Conservation (phyloP, 2,797 vertebrate genomes). For the Hipposideros larvatus region DNA sequence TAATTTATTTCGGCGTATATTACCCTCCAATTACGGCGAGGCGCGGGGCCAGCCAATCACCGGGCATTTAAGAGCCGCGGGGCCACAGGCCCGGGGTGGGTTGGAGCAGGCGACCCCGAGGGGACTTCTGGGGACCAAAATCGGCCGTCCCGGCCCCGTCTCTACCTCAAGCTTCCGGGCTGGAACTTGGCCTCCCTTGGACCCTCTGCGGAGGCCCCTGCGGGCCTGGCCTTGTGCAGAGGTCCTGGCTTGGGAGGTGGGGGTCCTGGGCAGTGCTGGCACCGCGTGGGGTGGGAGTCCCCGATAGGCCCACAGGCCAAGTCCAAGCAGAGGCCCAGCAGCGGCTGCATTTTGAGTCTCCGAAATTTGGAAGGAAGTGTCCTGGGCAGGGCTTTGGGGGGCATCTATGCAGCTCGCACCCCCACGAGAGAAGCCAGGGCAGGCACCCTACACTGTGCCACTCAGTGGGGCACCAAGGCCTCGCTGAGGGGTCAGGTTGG, state of each 20-base stretch:
- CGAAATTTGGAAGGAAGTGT: neutral
- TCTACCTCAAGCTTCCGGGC: neutral
- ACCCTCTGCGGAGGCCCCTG: neutral
- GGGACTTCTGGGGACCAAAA: neutral
- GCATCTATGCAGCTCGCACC: rapidly evolving
- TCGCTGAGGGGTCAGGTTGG: neutral
- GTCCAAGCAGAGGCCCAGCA: neutral
- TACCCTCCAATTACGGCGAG: constrained; percentile 82
- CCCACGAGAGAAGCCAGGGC: neutral
- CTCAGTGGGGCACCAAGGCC: neutral
- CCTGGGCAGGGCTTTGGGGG: neutral
- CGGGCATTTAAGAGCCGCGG: constrained; percentile 63
- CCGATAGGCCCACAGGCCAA: rapidly evolving
- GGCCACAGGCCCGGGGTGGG: neutral
- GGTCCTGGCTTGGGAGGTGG: rapidly evolving
- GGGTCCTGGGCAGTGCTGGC: neutral
- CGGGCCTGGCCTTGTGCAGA: too few species aligned
- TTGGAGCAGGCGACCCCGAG: neutral
- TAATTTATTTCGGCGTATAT: constrained; percentile 88
- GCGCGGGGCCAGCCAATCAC: constrained; percentile 81
- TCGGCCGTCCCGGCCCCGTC: neutral
- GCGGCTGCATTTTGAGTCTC: neutral
- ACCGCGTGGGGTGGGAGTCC: too few species aligned
- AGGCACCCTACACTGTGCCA: rapidly evolving
- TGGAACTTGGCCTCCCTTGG: neutral